Conservation (phyloP, 2,797 vertebrate species). For the Mormyrops attenuatus region DNA sequence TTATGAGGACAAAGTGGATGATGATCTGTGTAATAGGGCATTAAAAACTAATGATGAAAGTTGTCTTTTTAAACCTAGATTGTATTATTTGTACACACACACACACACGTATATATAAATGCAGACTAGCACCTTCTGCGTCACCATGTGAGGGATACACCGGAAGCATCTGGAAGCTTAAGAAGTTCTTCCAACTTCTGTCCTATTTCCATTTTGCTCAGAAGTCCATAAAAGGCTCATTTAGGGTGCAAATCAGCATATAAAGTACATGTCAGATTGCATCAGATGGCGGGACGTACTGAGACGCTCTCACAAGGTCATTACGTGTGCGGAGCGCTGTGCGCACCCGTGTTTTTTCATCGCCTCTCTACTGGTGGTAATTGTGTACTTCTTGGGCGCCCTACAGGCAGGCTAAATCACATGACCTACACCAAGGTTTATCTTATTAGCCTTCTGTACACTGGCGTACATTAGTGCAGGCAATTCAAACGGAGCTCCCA, state of each 20-base stretch:
- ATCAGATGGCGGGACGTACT: conserved; percentile 17
- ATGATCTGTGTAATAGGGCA: not conserved
- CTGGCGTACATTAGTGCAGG: conserved; percentile 48
- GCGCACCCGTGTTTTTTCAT: not conserved
- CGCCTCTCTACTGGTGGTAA: conserved; percentile 11
- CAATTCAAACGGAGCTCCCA: conserved; percentile 56
- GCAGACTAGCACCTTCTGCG: not conserved
- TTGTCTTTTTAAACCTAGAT: conserved; percentile 26
- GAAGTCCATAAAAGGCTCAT: conserved; percentile 18
- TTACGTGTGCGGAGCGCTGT: not conserved
- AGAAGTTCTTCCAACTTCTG: not conserved
- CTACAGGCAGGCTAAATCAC: conserved; percentile 24
- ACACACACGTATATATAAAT: not conserved
- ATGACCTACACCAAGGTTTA: conserved; percentile 31
- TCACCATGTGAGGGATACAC: not conserved
- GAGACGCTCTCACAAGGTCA: conserved; percentile 38
- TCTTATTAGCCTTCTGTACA: conserved; percentile 45
- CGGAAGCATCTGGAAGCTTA: not conserved
- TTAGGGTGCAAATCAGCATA: conserved; percentile 20
- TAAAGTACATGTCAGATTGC: conserved; percentile 26
- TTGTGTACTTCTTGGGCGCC: conserved; percentile 21
- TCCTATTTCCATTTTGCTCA: conserved; percentile 16
- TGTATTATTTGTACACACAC: conserved; percentile 17
- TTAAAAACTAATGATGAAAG: conserved; percentile 15
- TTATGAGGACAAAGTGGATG: not conserved